Base-by-base conservation (phyloP, 2,797 vertebrate species). In the Ceryle rudis region DNA sequence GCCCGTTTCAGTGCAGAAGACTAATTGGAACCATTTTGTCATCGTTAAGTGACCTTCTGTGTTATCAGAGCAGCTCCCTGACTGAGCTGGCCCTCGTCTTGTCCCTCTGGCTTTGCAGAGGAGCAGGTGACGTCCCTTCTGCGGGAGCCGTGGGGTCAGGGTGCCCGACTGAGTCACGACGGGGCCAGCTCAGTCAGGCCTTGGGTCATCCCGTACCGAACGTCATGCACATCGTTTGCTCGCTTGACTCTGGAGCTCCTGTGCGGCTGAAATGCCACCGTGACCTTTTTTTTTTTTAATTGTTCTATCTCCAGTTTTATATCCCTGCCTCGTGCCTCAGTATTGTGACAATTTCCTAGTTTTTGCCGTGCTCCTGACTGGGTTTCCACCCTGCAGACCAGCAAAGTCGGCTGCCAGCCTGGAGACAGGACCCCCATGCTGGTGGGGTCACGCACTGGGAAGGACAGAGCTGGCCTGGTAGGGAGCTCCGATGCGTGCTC, bases 371-470 rank as follows among this genome's bases (percentile, higher is more conserved):
- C n/a, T 66, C 44, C 49, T 65, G 82, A 31, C 49, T 60, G 1
- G 1, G 0, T 57, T 60, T 67, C 62, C 55, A 26, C n/a, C 58
- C 44, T 29, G 54, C 78, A 51, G 51, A 26, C 3, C 55, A 31
- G 47, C 0, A 1, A 6, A 65, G 23, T 33, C 1, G 0, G 67
- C 71, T 84, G 65, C 25, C 57, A 23, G 47, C 69, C 60, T 22
- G 41, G 75, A n/a, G 33, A 39, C 57, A 26, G 64, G 58, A 66
- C 60, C 71, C 20, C 57, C 14, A 33, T 72, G 58, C 87, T 19
- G 5, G 21, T 5, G 5, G n/a, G 58, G 19, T 47, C 41, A 7
- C 0, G 0, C 1, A 0, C 11, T 57, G 79, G 71, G 69, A 73
- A 55, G 61, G 71, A 12, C 31, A 39, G 49, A 60, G 46, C 41